phyloP scores from a whole-genome alignment of 2,888 invertebrate genomes.

The Polymixis lichenea region DNA sequence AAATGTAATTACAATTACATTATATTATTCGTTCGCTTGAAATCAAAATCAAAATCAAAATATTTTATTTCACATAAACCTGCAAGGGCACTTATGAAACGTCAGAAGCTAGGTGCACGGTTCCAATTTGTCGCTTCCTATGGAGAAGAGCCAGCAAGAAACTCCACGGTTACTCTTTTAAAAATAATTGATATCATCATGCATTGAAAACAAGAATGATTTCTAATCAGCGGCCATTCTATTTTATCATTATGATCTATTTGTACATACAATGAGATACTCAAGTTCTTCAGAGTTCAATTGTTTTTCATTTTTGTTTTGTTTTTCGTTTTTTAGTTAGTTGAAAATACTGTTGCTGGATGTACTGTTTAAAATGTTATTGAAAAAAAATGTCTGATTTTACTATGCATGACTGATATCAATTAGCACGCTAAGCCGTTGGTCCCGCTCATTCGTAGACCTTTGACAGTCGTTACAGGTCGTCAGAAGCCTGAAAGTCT shows the following conservation, averaged over 20 bases:
- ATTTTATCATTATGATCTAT: not conserved
- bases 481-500: too few species aligned
- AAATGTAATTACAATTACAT: slow-evolving; percentile 13
- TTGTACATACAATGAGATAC: not conserved
- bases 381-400: not conserved
- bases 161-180: too few species aligned
- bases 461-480: too few species aligned
- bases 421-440: not conserved
- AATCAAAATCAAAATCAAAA: too few species aligned
- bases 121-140: too few species aligned
- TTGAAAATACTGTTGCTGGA: not conserved
- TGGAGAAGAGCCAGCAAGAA: too few species aligned
- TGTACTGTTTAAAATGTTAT: not conserved
- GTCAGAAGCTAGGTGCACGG: too few species aligned
- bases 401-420: not conserved
- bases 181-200: too few species aligned
- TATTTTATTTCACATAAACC: too few species aligned
- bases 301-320: not conserved
- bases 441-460: too few species aligned
- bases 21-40: not conserved
- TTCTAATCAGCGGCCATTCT: not conserved
- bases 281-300: not conserved
- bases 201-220: not conserved
- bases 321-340: too few species aligned
- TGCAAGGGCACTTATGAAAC: too few species aligned